Conservation (phyloP, 2,888 invertebrate species). For the Morpho achilles region DNA sequence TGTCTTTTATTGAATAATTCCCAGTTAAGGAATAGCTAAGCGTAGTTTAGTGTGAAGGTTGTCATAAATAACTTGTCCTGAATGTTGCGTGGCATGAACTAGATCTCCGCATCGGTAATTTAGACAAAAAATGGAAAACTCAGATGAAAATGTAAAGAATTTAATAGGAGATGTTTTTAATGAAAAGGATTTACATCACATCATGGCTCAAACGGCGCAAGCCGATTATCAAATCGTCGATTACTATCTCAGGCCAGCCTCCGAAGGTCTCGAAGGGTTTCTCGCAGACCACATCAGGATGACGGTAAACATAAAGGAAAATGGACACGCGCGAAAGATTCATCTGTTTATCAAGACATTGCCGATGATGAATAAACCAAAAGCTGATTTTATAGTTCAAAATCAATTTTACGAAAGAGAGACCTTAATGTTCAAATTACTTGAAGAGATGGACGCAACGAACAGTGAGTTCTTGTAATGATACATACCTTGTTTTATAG, state of each 20-base stretch:
- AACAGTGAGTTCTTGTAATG: slow-evolving; percentile 26
- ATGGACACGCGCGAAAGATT: slow-evolving; percentile 32
- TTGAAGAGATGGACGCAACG: slow-evolving; percentile 43
- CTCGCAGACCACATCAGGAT: slow-evolving; percentile 56
- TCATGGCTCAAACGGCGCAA: slow-evolving; percentile 1
- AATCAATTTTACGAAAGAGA: slow-evolving; percentile 51
- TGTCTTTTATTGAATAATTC: slow-evolving; percentile 5
- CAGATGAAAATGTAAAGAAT: neutral
- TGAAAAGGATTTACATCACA: neutral
- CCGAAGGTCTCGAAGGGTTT: slow-evolving; percentile 52
- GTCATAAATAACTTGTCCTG: no score
- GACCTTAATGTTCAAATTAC: slow-evolving; percentile 44
- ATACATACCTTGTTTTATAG: no score
- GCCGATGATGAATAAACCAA: slow-evolving; percentile 48
- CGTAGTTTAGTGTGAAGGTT: neutral
- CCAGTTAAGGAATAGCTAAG: neutral
- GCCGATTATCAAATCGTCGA: neutral
- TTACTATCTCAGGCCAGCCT: slow-evolving; percentile 31
- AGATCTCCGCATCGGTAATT: neutral
- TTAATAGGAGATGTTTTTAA: neutral
- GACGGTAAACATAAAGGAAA: slow-evolving; percentile 35
- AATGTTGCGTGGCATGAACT: neutral
- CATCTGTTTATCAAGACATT: slow-evolving; percentile 55
- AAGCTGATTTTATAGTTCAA: slow-evolving; percentile 49
- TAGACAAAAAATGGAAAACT: neutral